These are phyloP conservation scores for Temnopleurus reevesii DNA, from an alignment of 53 echinoderm and acorn worm genomes.

Conservation along the genomic window DNA sequence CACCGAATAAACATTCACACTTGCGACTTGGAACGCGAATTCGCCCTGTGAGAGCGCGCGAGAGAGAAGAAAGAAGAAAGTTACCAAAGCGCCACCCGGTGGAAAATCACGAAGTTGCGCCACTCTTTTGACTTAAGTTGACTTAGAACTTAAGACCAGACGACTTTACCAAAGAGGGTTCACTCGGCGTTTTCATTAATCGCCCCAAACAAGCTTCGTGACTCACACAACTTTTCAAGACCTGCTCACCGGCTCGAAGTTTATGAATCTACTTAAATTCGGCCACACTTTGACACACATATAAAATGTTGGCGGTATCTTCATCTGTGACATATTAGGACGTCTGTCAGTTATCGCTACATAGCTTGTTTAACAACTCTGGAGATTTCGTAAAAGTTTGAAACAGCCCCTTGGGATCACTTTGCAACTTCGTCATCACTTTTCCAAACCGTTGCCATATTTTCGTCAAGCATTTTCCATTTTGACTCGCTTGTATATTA, in stretches of 20 bases:
- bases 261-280: constrained; percentile 14
- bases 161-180: background rate
- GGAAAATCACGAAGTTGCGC: background rate
- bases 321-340: background rate
- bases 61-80: background rate
- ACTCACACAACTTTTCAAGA: constrained; percentile 22
- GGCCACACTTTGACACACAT: background rate
- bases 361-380: background rate
- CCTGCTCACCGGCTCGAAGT: constrained; percentile 46
- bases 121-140: background rate
- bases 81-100: constrained; percentile 29
- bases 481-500: background rate
- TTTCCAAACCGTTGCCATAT: background rate
- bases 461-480: background rate
- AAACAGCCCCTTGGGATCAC: background rate
- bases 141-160: constrained; percentile 13
- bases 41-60: background rate
- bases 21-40: constrained; percentile 3
- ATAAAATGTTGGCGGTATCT: constrained; percentile 5
- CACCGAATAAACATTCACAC: constrained; percentile 53
- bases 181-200: background rate
- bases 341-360: background rate
- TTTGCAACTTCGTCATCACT: background rate
- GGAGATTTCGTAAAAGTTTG: background rate
- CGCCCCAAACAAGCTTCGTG: background rate